Evolutionary conservation across 1,140 invertebrate genomes (phyloP), one percentile per base, ranked within the genome.

Genomic region (Lepidurus apus): DNA sequence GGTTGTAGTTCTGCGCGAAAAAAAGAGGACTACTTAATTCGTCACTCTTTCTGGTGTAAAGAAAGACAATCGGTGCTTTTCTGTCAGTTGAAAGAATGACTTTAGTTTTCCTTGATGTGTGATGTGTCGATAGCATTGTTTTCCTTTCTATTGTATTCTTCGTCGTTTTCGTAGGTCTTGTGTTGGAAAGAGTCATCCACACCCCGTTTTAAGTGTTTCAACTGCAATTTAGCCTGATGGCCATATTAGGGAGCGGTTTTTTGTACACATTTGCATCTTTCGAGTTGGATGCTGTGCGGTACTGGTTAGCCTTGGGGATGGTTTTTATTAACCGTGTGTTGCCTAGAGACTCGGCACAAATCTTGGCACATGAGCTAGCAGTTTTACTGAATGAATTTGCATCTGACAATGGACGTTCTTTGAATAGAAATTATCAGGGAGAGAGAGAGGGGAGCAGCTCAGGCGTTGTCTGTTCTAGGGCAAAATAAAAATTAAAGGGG

Each of bases 161-260:
- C 17, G 45, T 47, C 21, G 8, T 65, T 65, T 7, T 65, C 21
- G 53, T 17, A 65, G 34, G 34, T 21, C 4, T 7, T 21, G 3
- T 11, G 17, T 65, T 65, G 17, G 8, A 65, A 47, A 65, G 53
- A n/a, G 21, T 65, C 9, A 65, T 21, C 53, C 53, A 65, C 53
- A 21, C 53, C 53, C 53, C 21, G 17, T 65, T 65, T 65, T 21
- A 21, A 65, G 53, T 65, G 53, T 65, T 65, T 34, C 6, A 65
- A 65, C 6, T 65, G 53, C 21, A 65, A 65, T 65, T 65, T 65
- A n/a, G 17, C 53, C 21, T 65, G 53, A 65, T 65, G n/a, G 53
- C 53, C 53, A 65, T 65, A 65, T 21, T 65, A 65, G 53, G 53
- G 53, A 65, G 53, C 53, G 53, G 53, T 65, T 65, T 65, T 13